Evolutionary conservation across 2,888 invertebrate species (phyloP), one percentile per base, ranked within the genome.

Genomic region (Cantharis nigra): DNA sequence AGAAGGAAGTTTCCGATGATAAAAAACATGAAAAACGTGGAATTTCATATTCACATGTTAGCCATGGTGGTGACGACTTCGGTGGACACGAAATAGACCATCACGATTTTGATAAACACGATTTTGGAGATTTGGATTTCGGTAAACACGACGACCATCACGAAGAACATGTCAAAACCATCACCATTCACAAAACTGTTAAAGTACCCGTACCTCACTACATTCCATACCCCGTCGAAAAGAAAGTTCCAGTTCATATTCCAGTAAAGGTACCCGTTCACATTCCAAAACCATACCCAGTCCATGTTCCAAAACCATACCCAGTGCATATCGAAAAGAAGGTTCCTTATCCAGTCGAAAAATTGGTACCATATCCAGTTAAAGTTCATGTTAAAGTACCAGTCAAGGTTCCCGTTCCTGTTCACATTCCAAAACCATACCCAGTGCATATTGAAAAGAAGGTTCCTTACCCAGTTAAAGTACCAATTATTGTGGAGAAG

Each of bases 171-270:
- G 83, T 78, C 11, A 79, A 79, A 72, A 18, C 72, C 5, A 74
- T 74, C 11, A 83, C 86, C 69, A 89, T 93, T 70, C 90, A 92
- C 80, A 93, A 93, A 87, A 91, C 91, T 81, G 90, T 92, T 69
- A 91, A 90, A 49, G 89, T 91, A 80, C 92, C 89, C 49, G 89
- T 90, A 76, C 90, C 91, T 81, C 79, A 94, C 87, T 94, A 94
- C 70, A 94, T 94, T 5, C 90, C 90, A 26, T 83, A 85, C 26
- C 85, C 84, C 28, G 84, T 88, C 13, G 94, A 94, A 87, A 94
- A 93, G 90, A 92, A 91, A 86, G 92, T 94, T 77, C 93, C 92
- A 80, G 82, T 87, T 7, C 84, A 86, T 67, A 85, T 85, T 67
- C 86, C 87, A 16, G 87, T 88, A 1, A 91, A 87, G 74, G 83